Evolutionary conservation across 1,140 invertebrate genomes (phyloP).

Genomic region (Bombus haemorrhoidalis): DNA sequence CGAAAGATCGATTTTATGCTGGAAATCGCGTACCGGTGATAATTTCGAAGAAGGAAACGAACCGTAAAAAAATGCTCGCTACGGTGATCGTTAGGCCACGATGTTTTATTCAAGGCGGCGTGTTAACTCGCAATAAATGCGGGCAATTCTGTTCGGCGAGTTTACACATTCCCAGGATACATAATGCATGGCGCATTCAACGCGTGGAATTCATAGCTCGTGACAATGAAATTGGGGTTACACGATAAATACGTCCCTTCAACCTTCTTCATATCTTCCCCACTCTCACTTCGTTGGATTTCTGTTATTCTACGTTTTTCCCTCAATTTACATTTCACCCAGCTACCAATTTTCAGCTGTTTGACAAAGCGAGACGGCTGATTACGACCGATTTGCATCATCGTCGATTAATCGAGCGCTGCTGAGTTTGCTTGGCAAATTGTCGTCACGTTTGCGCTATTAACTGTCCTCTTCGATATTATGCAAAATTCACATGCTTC

Average conservation of each 20-base stretch:
- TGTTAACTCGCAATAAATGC: slow-evolving; percentile 48
- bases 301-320: slow-evolving; percentile 1
- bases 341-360: neutral
- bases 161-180: slow-evolving; percentile 50
- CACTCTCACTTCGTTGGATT: too few relatives aligned
- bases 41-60: neutral
- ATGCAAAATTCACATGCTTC: neutral
- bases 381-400: slow-evolving; percentile 3
- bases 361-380: slow-evolving; percentile 2
- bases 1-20: neutral
- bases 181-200: slow-evolving; percentile 45
- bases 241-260: slow-evolving; percentile 31
- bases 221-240: slow-evolving; percentile 44
- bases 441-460: neutral
- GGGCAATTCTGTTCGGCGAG: slow-evolving; percentile 43
- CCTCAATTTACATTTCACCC: slow-evolving; percentile 3
- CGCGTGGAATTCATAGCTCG: slow-evolving; percentile 45
- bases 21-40: neutral
- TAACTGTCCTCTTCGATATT: neutral
- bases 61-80: neutral
- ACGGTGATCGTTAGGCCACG: slow-evolving; percentile 30
- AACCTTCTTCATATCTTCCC: neutral
- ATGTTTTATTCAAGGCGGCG: slow-evolving; percentile 45
- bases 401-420: slow-evolving; percentile 3
- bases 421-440: slow-evolving; percentile 3